phyloP scores from a whole-genome alignment of 2,797 vertebrate genomes.

The Enteromius afrohamiltoni region DNA sequence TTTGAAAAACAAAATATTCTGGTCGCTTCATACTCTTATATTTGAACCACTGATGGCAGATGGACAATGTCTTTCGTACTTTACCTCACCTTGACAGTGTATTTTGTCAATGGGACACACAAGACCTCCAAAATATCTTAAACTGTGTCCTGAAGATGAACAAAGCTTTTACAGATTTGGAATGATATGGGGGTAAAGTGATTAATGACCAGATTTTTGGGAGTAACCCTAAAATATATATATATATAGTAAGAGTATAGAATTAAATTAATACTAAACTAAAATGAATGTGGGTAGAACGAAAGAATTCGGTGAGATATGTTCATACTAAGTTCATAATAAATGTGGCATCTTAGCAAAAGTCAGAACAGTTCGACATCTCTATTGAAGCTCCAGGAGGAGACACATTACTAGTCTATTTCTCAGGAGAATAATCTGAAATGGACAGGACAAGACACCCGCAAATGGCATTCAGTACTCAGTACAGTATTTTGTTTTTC shows the following conservation, averaged over 20 bases:
- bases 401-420: not conserved
- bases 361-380: not conserved
- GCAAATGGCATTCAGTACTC: not conserved
- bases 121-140: too few relatives aligned
- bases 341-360: not conserved
- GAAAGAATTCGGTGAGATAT: not conserved
- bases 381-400: not conserved
- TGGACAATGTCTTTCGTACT: too few relatives aligned
- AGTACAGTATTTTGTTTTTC: too few relatives aligned
- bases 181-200: too few relatives aligned
- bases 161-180: too few relatives aligned
- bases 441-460: not conserved
- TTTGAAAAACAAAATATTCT: too few relatives aligned
- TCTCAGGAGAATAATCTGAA: not conserved
- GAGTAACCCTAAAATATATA: not conserved
- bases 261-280: not conserved
- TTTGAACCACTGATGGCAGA: too few relatives aligned
- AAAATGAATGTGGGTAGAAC: not conserved
- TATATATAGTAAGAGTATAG: not conserved
- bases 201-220: too few relatives aligned
- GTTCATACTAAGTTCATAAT: not conserved
- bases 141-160: too few relatives aligned
- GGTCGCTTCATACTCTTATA: too few relatives aligned
- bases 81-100: too few relatives aligned
- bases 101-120: too few relatives aligned